phyloP scores from a whole-genome alignment of 2,113 vertebrate genomes.

The Theristicus caerulescens region DNA sequence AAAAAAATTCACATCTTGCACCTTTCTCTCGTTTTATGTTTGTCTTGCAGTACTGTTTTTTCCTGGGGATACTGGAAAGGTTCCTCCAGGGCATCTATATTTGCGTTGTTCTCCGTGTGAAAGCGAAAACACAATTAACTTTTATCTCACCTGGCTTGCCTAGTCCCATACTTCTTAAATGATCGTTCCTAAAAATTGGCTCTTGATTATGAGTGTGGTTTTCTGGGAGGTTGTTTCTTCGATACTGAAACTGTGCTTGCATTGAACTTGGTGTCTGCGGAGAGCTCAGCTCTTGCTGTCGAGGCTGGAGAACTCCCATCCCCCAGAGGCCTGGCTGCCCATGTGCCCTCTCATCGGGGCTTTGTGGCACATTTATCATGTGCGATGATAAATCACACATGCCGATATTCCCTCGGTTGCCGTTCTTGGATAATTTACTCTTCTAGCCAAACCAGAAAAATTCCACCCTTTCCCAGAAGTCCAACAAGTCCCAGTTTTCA shows the following conservation, averaged over 20 bases:
- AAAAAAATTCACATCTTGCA: accelerated
- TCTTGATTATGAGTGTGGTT: neutral
- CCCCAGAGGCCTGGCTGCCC: neutral
- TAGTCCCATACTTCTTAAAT: neutral
- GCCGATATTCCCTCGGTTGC: neutral
- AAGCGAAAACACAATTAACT: neutral
- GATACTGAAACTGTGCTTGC: neutral
- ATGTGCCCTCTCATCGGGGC: neutral
- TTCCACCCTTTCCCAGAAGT: neutral
- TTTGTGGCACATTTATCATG: neutral
- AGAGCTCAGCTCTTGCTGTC: neutral
- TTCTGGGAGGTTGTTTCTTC: neutral
- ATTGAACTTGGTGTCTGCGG: neutral
- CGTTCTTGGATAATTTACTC: neutral
- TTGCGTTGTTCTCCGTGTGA: neutral
- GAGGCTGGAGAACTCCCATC: neutral
- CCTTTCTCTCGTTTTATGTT: neutral
- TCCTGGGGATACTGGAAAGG: neutral
- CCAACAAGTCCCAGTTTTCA: neutral
- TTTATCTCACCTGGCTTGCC: neutral
- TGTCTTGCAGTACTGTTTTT: neutral
- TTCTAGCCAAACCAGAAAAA: constrained; percentile 13
- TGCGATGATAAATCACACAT: neutral
- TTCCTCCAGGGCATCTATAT: neutral
- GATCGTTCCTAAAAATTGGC: neutral